Conservation (phyloP, 2,888 invertebrate genomes). For the Nymphalis polychloros region DNA sequence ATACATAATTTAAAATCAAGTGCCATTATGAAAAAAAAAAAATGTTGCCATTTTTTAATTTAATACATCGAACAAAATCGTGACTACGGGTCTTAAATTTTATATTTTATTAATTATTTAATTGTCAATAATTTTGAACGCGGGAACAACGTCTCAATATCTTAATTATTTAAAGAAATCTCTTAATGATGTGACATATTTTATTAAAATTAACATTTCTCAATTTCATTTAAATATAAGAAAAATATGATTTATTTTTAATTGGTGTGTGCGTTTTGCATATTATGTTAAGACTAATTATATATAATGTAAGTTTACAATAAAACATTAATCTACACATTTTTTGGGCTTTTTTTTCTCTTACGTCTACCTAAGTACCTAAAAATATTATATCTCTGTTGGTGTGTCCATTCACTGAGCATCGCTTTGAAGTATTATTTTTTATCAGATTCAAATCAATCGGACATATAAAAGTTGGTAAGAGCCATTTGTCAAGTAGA, state of each 20-base stretch:
- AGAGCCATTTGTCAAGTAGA: too few species aligned
- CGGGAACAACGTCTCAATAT: slow-evolving; percentile 25
- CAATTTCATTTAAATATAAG: not conserved
- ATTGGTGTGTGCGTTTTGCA: slow-evolving; percentile 9
- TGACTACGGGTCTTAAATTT: slow-evolving; percentile 15
- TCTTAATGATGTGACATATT: slow-evolving; percentile 12
- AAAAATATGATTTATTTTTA: slow-evolving; percentile 13
- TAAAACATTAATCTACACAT: slow-evolving; percentile 18
- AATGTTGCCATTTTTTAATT: slow-evolving; percentile 19
- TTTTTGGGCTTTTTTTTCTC: slow-evolving; percentile 2
- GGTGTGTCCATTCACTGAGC: not conserved
- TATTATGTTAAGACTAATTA: slow-evolving; percentile 22
- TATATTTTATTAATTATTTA: slow-evolving; percentile 5
- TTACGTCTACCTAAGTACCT: not conserved
- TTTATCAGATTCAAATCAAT: too few species aligned
- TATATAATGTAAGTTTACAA: slow-evolving; percentile 28
- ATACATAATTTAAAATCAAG: slow-evolving; percentile 12
- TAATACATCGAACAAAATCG: slow-evolving; percentile 11
- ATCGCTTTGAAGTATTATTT: too few species aligned
- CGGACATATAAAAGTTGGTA: too few species aligned
- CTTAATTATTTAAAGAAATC: slow-evolving; percentile 5
- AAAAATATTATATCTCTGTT: too few species aligned
- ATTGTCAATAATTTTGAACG: slow-evolving; percentile 19
- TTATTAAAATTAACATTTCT: slow-evolving; percentile 1
- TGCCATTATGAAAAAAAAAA: slow-evolving; percentile 16